Percentiles rank a stretch among this genome's conserved stretches.
Evolutionary conservation across 2,888 invertebrate genomes (phyloP).

Genomic region (Keiferia lycopersicella): DNA sequence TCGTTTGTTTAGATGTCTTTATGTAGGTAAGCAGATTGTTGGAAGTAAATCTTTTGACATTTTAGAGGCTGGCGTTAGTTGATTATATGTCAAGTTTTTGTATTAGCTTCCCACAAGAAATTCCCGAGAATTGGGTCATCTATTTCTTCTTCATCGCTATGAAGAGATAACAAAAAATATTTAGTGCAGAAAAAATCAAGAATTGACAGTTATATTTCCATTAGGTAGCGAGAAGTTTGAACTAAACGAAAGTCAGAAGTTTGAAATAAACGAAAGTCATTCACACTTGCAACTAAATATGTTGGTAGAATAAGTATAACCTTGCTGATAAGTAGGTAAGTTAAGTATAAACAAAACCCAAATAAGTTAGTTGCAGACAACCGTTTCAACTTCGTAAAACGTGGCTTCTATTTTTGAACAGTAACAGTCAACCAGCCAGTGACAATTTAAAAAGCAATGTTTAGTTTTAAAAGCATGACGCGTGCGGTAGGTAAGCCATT

Average conservation of each 20-base stretch:
- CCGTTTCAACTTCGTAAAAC: constrained; percentile 5
- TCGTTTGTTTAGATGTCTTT: constrained; percentile 57
- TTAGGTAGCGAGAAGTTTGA: background rate
- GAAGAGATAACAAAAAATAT: background rate
- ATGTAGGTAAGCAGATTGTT: constrained; percentile 48
- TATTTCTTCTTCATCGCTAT: constrained; percentile 19
- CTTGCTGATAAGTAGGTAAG: too few relatives aligned
- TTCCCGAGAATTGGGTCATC: constrained; percentile 25
- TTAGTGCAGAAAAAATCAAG: background rate
- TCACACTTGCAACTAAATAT: background rate
- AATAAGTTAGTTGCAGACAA: background rate
- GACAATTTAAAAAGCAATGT: constrained; percentile 5
- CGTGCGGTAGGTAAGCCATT: constrained; percentile 28
- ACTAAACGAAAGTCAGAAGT: background rate
- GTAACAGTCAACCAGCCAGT: constrained; percentile 8
- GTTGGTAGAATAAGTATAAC: too few relatives aligned
- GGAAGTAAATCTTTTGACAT: constrained; percentile 60
- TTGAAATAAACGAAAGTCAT: background rate
- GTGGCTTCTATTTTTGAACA: constrained; percentile 11
- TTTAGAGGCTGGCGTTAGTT: constrained; percentile 42
- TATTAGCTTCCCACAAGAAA: constrained; percentile 29
- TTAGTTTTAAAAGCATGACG: constrained; percentile 22
- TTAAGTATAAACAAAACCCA: background rate
- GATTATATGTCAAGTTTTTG: constrained; percentile 38
- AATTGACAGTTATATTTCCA: background rate